These are phyloP conservation scores for Aphelenchoides fujianensis DNA, from an alignment of 1,140 invertebrate species.

Conservation along the genomic window DNA sequence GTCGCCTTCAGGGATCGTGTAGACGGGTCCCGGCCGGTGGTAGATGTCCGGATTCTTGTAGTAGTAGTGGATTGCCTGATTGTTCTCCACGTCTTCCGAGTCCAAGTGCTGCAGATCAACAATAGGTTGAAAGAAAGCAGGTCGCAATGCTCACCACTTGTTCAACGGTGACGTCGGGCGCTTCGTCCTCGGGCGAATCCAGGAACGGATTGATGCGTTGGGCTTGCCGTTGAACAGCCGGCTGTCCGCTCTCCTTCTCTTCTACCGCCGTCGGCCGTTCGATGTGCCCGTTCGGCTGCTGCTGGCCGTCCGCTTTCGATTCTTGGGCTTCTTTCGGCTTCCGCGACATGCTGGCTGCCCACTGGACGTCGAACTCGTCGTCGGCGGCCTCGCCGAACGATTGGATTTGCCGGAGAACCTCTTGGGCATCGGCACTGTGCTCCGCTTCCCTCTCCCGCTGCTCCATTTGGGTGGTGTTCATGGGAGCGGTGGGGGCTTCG, in stretches of 20 bases:
- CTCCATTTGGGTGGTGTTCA: constrained; percentile 37
- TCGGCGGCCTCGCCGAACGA: constrained; percentile 61
- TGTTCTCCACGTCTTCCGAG: constrained; percentile 51
- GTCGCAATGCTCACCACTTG: constrained; percentile 41
- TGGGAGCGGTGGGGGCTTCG: constrained; percentile 52
- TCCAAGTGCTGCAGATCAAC: constrained; percentile 43
- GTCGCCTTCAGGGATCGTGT: constrained; percentile 60
- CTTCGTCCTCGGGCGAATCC: constrained; percentile 50
- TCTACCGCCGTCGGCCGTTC: neutral
- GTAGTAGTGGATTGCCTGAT: constrained; percentile 49
- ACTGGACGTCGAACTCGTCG: constrained; percentile 62
- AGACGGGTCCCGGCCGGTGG: constrained; percentile 57
- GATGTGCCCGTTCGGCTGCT: neutral
- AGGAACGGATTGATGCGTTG: constrained; percentile 53
- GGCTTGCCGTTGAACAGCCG: constrained; percentile 12
- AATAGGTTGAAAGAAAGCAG: constrained; percentile 10
- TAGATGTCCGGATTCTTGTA: constrained; percentile 30
- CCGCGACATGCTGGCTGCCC: constrained; percentile 42
- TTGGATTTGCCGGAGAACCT: constrained; percentile 60
- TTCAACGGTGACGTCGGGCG: constrained; percentile 40
- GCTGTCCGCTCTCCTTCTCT: constrained; percentile 16
- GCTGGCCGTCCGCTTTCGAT: constrained; percentile 15
- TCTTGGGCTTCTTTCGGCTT: constrained; percentile 6
- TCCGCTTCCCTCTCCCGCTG: constrained; percentile 38
- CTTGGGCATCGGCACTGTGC: constrained; percentile 41